Evolutionary conservation across 64 coral and sea anemone genomes (phyloP).

Genomic region (Stichodactyla helianthus): DNA sequence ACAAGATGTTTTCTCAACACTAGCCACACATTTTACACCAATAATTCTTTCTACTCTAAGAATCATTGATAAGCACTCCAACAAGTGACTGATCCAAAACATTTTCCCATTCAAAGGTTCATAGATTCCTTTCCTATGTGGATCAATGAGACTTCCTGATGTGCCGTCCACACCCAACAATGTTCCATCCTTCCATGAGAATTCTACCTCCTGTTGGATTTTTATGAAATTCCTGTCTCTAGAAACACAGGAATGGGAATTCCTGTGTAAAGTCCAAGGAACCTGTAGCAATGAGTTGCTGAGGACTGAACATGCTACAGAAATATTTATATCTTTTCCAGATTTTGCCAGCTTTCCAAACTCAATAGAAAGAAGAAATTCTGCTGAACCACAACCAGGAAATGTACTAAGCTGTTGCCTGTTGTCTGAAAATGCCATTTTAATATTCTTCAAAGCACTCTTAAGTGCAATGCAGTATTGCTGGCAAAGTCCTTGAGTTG

Average conservation of each 20-base stretch:
- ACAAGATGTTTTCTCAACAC: not conserved
- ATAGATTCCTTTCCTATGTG: conserved; percentile 28
- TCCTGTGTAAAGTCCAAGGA: conserved; percentile 52
- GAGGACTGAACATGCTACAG: conserved; percentile 50
- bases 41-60: conserved; percentile 63
- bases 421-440: conserved; percentile 55
- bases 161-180: conserved; percentile 46
- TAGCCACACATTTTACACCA: conserved; percentile 14
- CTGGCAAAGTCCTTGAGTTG: conserved; percentile 66
- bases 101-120: conserved; percentile 68
- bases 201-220: conserved; percentile 22
- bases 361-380: conserved; percentile 49
- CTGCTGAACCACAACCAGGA: conserved; percentile 69
- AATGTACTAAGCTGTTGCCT: conserved; percentile 16
- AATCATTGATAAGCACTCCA: conserved; percentile 65
- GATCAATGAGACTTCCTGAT: conserved; percentile 43
- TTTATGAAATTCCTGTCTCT: conserved; percentile 45
- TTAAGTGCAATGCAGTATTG: conserved; percentile 73
- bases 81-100: conserved; percentile 37
- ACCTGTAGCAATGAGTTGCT: conserved; percentile 51
- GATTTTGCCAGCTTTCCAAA: conserved; percentile 34
- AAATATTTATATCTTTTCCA: conserved; percentile 22
- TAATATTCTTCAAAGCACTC: conserved; percentile 73
- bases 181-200: conserved; percentile 43
- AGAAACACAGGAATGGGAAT: conserved; percentile 34